Conservation (phyloP, 2,113 vertebrate species). For the Pontoporia blainvillei region DNA sequence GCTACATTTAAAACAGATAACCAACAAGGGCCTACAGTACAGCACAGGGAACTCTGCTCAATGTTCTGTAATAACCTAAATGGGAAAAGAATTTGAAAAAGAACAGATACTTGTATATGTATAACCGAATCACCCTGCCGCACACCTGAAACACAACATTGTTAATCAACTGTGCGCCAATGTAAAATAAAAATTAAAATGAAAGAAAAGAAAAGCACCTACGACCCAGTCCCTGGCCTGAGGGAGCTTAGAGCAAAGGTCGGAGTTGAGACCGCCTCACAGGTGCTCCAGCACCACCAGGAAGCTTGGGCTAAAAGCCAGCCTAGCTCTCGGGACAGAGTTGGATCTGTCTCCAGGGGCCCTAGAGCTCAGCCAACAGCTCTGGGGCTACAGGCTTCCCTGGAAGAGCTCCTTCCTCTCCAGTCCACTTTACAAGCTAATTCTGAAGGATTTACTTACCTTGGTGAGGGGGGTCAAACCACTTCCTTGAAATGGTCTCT, state of each 20-base stretch:
- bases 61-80: too few relatives aligned
- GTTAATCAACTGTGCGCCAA: too few relatives aligned
- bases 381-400: neutral
- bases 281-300: neutral
- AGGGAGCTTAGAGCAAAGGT: neutral
- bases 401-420: neutral
- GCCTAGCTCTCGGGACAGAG: neutral
- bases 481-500: neutral
- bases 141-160: too few relatives aligned
- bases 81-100: too few relatives aligned
- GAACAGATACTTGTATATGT: too few relatives aligned
- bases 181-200: too few relatives aligned
- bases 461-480: neutral
- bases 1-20: too few relatives aligned
- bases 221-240: neutral
- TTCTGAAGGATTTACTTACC: neutral
- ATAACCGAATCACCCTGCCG: too few relatives aligned
- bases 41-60: too few relatives aligned
- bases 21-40: too few relatives aligned
- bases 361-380: neutral
- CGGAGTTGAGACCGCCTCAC: rapidly evolving
- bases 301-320: neutral
- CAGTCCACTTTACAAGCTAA: neutral
- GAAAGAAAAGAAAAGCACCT: neutral
- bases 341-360: neutral